phyloP scores from a whole-genome alignment of 2,888 invertebrate species.

The Hydrotaea diabolus region DNA sequence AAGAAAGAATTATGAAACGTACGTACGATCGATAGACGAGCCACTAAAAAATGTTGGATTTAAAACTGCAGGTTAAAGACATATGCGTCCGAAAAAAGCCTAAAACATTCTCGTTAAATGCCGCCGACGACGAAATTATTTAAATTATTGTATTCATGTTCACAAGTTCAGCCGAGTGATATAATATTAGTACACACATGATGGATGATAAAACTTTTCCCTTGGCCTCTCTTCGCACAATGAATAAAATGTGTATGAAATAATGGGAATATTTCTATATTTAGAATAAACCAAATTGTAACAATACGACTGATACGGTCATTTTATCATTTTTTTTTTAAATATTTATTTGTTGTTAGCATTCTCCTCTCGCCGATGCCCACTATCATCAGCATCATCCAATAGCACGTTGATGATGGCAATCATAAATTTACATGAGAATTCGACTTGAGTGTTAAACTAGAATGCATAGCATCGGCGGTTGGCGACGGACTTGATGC shows the following conservation, averaged over 20 bases:
- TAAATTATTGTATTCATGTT: conserved; percentile 1
- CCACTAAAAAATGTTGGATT: too few relatives aligned
- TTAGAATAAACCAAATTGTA: background rate
- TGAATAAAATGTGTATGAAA: background rate
- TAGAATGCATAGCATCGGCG: background rate
- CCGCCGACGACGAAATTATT: conserved; percentile 9
- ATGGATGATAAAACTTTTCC: background rate
- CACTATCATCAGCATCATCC: background rate
- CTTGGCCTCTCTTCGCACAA: conserved; percentile 21
- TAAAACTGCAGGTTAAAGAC: too few relatives aligned
- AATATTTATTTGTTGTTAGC: background rate
- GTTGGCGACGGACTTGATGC: too few relatives aligned
- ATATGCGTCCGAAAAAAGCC: background rate
- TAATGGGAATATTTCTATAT: conserved; percentile 20
- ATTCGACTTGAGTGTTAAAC: background rate
- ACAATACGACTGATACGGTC: conserved; percentile 7
- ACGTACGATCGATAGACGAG: too few relatives aligned
- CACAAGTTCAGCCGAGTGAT: conserved; percentile 14
- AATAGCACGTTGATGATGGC: background rate
- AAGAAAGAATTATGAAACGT: too few relatives aligned
- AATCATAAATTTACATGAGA: conserved; percentile 25
- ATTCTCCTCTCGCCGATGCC: background rate
- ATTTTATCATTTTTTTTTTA: background rate
- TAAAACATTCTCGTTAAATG: background rate
- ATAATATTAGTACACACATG: conserved; percentile 12